Base-by-base conservation (phyloP, 2,797 vertebrate genomes). In the Sparus aurata region DNA sequence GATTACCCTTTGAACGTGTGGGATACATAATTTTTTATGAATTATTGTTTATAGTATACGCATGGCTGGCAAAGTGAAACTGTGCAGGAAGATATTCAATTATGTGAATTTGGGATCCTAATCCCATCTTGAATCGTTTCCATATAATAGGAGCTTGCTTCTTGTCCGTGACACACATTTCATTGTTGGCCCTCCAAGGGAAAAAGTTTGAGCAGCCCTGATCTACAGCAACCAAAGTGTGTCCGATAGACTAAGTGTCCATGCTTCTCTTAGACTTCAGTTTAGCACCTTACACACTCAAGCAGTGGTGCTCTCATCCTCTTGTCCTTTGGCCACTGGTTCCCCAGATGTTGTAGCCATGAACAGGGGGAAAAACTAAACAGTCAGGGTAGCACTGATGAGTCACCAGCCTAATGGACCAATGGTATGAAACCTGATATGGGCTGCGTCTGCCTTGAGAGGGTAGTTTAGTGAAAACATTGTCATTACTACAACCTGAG, bases 331-430 rank as follows among this genome's bases (percentile, higher is more conserved):
- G 59, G 79, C 82, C 71, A 72, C 69, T 71, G 70, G 43, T 77
- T 80, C 49, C 46, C 69, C 84, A 89, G 77, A 87, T 85, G 84
- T 70, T 86, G 80, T 38, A 73, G 60, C 54, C 75, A 72, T 72
- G 69, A 78, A 82, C 80, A 49, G 45, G 71, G 50, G 60, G 58
- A 57, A 79, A 87, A 88, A 58, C 64, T 58, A 69, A 89, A 75
- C 82, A 75, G 76, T 76, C 58, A 72, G 60, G 25, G 70, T 72
- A 82, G 71, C 83, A 53, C 45, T 78, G 90, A 91, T 92, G 91
- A 88, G 89, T 94, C 91, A 92, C 66, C 76, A 15, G 69, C 68
- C 69, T 83, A 93, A 92, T 82, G 85, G 86, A 86, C 72, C 88
- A 30, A 30, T 34, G 57, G 69, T 71, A 16, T 76, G 91, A 87